These are phyloP conservation scores for Nibea albiflora DNA, from an alignment of 2,113 vertebrate genomes.

Conservation along the genomic window DNA sequence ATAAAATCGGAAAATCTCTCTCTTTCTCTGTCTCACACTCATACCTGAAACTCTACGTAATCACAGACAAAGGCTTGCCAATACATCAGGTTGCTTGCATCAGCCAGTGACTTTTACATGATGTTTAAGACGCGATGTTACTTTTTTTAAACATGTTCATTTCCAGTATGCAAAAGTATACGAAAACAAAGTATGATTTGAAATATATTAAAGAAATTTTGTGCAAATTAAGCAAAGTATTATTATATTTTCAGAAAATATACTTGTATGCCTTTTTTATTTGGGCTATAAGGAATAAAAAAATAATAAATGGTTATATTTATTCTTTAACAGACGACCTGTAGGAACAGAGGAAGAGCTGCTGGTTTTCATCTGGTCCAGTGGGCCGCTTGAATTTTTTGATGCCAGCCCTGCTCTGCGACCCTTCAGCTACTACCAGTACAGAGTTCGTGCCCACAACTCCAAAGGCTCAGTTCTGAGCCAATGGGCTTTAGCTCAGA, in stretches of 20 bases:
- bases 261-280: background rate
- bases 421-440: slow-evolving; percentile 90
- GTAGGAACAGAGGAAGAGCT: slow-evolving; percentile 83
- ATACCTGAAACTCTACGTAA: slow-evolving; percentile 60
- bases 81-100: slow-evolving; percentile 74
- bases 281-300: background rate
- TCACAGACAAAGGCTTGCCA: slow-evolving; percentile 72
- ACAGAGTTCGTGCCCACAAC: slow-evolving; percentile 86
- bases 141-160: slow-evolving; percentile 44
- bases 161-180: background rate
- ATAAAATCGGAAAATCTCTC: slow-evolving; percentile 68
- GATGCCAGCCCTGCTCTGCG: slow-evolving; percentile 84
- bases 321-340: slow-evolving; percentile 81
- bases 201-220: too few species aligned
- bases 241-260: background rate
- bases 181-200: background rate
- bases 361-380: slow-evolving; percentile 88
- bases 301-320: background rate
- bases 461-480: slow-evolving; percentile 86
- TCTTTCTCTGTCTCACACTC: slow-evolving; percentile 46
- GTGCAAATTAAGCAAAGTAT: too few species aligned
- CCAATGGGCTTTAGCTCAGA: slow-evolving; percentile 84
- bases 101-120: slow-evolving; percentile 63
- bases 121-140: slow-evolving; percentile 56
- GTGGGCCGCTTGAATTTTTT: slow-evolving; percentile 87